Evolutionary conservation across 2,113 vertebrate genomes (phyloP).

Genomic region (Opisthocomus hoazin): DNA sequence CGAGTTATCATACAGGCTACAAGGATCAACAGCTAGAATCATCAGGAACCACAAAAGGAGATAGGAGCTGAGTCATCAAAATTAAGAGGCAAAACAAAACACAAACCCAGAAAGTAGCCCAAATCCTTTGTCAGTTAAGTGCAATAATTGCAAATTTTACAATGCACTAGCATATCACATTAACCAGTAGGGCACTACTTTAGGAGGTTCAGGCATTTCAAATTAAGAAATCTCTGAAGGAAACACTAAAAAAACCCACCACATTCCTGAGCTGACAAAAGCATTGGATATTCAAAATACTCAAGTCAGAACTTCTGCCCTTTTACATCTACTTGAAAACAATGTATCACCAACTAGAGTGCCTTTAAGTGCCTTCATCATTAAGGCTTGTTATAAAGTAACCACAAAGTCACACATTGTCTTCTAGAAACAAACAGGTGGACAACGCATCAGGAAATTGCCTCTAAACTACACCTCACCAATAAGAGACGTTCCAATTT

Average conservation of each 20-base stretch:
- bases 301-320: neutral
- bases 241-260: neutral
- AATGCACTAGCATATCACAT: neutral
- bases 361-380: neutral
- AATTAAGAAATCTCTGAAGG: neutral
- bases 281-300: neutral
- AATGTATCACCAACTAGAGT: neutral
- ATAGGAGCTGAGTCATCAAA: neutral
- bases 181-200: neutral
- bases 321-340: neutral
- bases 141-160: neutral
- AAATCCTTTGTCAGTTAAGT: neutral
- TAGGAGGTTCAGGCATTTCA: neutral
- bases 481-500: neutral
- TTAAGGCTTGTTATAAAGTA: neutral
- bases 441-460: neutral
- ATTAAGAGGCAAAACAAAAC: neutral
- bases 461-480: neutral
- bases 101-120: neutral
- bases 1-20: neutral
- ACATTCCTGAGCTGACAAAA: neutral
- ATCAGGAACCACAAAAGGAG: neutral
- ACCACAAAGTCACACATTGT: neutral
- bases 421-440: neutral
- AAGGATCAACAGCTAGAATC: neutral